These are phyloP conservation scores for Alca torda DNA, from an alignment of 2,797 vertebrate genomes.

Conservation along the genomic window DNA sequence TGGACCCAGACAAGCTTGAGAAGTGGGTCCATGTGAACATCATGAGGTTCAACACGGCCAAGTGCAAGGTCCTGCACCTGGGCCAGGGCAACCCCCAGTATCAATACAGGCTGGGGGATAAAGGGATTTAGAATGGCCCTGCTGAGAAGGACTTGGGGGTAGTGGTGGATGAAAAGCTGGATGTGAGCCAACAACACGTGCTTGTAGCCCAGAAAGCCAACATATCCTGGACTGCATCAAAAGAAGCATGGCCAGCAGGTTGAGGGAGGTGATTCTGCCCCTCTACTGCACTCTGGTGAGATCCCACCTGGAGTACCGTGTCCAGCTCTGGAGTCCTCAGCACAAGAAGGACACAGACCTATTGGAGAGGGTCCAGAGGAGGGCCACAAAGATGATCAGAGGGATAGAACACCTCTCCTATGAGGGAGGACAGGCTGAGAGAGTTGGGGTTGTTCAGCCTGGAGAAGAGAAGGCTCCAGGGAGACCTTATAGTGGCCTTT, in stretches of 20 bases:
- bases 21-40: not conserved
- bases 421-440: not conserved
- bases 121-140: not conserved
- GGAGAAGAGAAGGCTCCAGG: not conserved
- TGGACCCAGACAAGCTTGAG: not conserved
- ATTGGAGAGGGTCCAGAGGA: not conserved
- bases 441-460: not conserved
- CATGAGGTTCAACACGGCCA: not conserved
- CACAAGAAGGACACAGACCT: not conserved
- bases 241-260: not conserved
- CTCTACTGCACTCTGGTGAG: not conserved
- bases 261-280: not conserved
- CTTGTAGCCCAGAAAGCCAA: not conserved
- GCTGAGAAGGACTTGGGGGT: not conserved
- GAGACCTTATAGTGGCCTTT: not conserved
- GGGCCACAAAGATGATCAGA: not conserved
- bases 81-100: not conserved
- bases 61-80: not conserved
- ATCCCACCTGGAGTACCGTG: not conserved
- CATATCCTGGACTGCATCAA: not conserved
- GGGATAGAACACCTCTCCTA: not conserved
- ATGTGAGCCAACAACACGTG: no score
- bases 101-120: not conserved
- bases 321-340: not conserved
- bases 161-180: not conserved